Base-by-base conservation (phyloP, 1,140 invertebrate species). In the Lordiphosa stackelbergi region DNA sequence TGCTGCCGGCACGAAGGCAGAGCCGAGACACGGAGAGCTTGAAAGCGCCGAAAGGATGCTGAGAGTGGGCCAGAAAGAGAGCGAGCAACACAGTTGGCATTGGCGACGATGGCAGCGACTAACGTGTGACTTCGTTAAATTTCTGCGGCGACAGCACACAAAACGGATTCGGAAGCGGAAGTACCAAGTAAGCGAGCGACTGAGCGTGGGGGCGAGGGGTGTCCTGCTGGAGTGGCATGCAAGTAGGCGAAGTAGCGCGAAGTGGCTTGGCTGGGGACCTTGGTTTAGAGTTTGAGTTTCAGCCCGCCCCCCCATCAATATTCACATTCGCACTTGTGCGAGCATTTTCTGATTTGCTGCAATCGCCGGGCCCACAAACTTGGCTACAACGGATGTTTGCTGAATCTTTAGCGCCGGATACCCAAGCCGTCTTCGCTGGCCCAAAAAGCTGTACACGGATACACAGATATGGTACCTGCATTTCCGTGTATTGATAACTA, bases 111-210 rank as follows among this genome's bases (percentile, higher is more conserved):
- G 61, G 66, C 66, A 65, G 54, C 55, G 69, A 53, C 64, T 68
- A 71, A 71, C 77, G 77, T 83, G 77, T 75, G 77, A 83, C 78
- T 83, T 83, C 77, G 77, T 83, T 83, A 83, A 83, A 83, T 79
- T 83, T 83, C 77, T 83, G 77, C 77, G 77, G 77, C 77, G 77
- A 83, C 77, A 83, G 77, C 77, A 83, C 77, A 83, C 77, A 83
- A 83, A 83, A 83, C 77, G 77, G 77, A 83, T 83, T 83, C 77
- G 77, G 77, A 83, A 83, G 72, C 77, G 77, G 77, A 83, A 83
- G 77, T 77, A 83, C 73, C 77, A 83, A 83, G 77, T 83, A 83
- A 83, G 77, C 73, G 78, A 84, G 74, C 66, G 41, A 52, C n/a
- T 40, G 35, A 38, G 22, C 12, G 62, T 2, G 16, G 16, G 16